Conservation (phyloP, 2,797 vertebrate genomes). For the Lithobates sylvaticus region DNA sequence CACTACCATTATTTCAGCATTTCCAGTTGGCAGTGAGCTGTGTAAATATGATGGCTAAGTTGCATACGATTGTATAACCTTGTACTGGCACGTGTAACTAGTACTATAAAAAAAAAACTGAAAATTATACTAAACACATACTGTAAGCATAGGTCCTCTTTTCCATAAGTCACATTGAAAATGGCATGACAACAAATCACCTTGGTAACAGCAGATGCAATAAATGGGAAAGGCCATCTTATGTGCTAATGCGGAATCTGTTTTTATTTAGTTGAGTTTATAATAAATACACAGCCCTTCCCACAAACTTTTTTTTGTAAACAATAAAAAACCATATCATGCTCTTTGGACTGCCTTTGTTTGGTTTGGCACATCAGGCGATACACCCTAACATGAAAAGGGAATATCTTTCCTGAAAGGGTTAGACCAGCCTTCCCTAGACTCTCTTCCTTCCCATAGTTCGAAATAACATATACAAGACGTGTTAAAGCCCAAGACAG, state of each 20-base stretch:
- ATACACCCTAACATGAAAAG: slow-evolving; percentile 12
- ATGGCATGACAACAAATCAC: background rate
- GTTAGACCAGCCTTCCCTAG: slow-evolving; percentile 38
- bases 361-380: slow-evolving; percentile 53
- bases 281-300: slow-evolving; percentile 57
- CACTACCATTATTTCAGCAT: too few relatives aligned
- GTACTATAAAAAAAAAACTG: too few relatives aligned
- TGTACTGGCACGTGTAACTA: too few relatives aligned
- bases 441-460: slow-evolving; percentile 21
- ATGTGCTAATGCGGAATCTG: background rate
- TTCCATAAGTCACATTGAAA: background rate
- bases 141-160: too few relatives aligned
- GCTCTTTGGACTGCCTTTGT: slow-evolving; percentile 61
- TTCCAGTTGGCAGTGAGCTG: too few relatives aligned
- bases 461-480: slow-evolving; percentile 27
- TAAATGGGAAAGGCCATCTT: background rate
- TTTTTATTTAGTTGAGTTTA: slow-evolving; percentile 55
- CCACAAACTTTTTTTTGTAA: slow-evolving; percentile 50
- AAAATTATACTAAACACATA: too few relatives aligned
- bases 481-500: slow-evolving; percentile 40
- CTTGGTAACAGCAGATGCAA: background rate
- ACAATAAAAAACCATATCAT: slow-evolving; percentile 54
- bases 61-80: too few relatives aligned
- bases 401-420: slow-evolving; percentile 19
- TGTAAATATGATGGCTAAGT: too few relatives aligned